Conservation (phyloP, 2,888 invertebrate species). For the Zygaena filipendulae region DNA sequence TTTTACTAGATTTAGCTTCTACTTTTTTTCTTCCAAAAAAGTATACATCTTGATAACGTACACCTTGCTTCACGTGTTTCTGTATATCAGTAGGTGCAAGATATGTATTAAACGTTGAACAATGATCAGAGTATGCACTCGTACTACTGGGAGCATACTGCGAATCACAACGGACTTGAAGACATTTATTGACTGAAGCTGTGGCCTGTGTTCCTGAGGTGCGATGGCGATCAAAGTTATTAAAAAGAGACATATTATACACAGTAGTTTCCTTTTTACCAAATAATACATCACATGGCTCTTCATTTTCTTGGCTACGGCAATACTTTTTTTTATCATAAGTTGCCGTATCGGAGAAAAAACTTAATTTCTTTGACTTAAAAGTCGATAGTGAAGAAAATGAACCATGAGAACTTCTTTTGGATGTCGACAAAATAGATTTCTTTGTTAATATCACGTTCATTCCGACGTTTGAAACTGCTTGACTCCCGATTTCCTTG, state of each 20-base stretch:
- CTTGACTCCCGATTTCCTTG: too few species aligned
- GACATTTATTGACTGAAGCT: conserved; percentile 52
- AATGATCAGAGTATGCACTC: conserved; percentile 18
- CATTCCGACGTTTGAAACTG: too few species aligned
- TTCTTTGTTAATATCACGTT: too few species aligned
- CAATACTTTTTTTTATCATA: not conserved
- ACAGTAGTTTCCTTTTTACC: conserved; percentile 34
- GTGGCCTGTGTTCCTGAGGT: conserved; percentile 52
- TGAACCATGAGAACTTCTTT: too few species aligned
- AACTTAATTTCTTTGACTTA: too few species aligned
- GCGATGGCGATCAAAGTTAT: conserved; percentile 24
- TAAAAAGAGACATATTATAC: conserved; percentile 39
- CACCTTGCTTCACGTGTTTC: conserved; percentile 14
- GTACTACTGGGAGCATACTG: conserved; percentile 9
- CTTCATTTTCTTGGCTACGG: not conserved
- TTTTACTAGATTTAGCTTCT: conserved; percentile 14
- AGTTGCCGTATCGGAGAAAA: conserved; percentile 20
- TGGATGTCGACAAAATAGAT: too few species aligned
- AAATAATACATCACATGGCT: conserved; percentile 19
- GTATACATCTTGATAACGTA: conserved; percentile 34
- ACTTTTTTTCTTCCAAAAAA: conserved; percentile 39
- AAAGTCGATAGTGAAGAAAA: too few species aligned
- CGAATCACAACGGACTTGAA: conserved; percentile 34
- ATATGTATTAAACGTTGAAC: conserved; percentile 22
- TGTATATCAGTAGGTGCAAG: conserved; percentile 14